A percentile compares a stretch with the other conserved stretches of the same genome.
These are phyloP conservation scores for Meloidogyne exigua DNA, from an alignment of 1,140 invertebrate species.

Conservation along the genomic window DNA sequence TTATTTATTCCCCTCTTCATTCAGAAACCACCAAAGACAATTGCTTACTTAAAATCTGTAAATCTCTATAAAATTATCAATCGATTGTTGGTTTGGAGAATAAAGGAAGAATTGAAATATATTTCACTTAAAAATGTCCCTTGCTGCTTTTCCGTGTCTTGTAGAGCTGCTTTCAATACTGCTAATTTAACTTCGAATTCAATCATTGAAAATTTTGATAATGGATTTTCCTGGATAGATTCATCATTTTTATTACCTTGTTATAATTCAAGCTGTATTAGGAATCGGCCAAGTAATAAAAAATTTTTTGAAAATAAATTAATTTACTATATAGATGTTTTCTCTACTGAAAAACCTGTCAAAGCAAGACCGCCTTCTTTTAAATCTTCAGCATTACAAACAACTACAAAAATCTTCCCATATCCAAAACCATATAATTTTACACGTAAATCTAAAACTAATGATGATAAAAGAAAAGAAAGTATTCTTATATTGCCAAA, in stretches of 20 bases:
- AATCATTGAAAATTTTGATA: no score
- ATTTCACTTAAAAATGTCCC: neutral
- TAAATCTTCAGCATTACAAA: constrained; percentile 13
- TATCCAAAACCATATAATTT: constrained; percentile 44
- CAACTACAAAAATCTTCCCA: constrained; percentile 41
- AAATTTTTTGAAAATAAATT: neutral
- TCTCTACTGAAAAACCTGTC: neutral
- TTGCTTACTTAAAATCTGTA: constrained; percentile 19
- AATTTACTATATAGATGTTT: constrained; percentile 7
- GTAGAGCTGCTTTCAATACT: neutral
- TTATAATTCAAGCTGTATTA: constrained; percentile 38
- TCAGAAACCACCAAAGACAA: neutral
- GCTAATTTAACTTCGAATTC: neutral
- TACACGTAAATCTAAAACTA: constrained; percentile 10
- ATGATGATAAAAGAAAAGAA: constrained; percentile 33
- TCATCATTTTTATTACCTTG: constrained; percentile 11
- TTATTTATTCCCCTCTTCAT: neutral
- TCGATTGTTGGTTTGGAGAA: constrained; percentile 25
- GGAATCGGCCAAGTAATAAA: neutral
- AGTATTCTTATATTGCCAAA: constrained; percentile 45
- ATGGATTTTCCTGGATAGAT: constrained; percentile 5
- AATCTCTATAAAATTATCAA: constrained; percentile 25
- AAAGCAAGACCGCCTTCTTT: neutral
- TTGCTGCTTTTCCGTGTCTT: neutral
- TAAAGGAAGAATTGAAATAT: constrained; percentile 14